A percentile compares a stretch with the other conserved stretches of the same genome.
phyloP scores from a whole-genome alignment of 1,140 invertebrate genomes.

The Orius laevigatus region DNA sequence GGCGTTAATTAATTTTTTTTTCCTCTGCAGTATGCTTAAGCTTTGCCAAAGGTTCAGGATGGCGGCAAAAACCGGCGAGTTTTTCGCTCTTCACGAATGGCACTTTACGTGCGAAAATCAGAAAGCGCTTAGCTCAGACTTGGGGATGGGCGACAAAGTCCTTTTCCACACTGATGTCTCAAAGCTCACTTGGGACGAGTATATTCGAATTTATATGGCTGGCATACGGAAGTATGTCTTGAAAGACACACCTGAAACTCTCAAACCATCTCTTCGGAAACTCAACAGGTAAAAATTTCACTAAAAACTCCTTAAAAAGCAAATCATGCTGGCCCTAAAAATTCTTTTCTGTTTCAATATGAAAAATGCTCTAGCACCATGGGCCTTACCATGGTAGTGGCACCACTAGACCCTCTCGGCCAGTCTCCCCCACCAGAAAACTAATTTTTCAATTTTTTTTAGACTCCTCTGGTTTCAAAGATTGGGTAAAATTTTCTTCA shows the following conservation, averaged over 20 bases:
- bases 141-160: conserved; percentile 41
- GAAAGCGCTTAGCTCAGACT: conserved; percentile 39
- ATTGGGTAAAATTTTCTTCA: conserved; percentile 1
- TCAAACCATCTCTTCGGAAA: conserved; percentile 44
- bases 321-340: too few relatives aligned
- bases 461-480: conserved; percentile 7
- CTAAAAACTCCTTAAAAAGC: not conserved
- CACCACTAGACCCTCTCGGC: not conserved
- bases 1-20: conserved; percentile 7
- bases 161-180: conserved; percentile 42
- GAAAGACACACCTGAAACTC: conserved; percentile 50
- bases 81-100: conserved; percentile 79
- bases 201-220: conserved; percentile 54
- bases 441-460: not conserved
- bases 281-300: conserved; percentile 35
- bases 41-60: conserved; percentile 62
- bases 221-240: conserved; percentile 64
- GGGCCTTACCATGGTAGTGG: too few relatives aligned
- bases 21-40: conserved; percentile 56
- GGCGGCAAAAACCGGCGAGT: conserved; percentile 61
- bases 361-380: too few relatives aligned
- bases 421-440: too few relatives aligned
- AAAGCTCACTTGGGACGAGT: conserved; percentile 45
- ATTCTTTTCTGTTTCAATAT: too few relatives aligned
- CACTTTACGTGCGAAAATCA: conserved; percentile 62